These are phyloP conservation scores for Dicerorhinus sumatrensis DNA, from an alignment of 2,113 vertebrate species.

Conservation along the genomic window DNA sequence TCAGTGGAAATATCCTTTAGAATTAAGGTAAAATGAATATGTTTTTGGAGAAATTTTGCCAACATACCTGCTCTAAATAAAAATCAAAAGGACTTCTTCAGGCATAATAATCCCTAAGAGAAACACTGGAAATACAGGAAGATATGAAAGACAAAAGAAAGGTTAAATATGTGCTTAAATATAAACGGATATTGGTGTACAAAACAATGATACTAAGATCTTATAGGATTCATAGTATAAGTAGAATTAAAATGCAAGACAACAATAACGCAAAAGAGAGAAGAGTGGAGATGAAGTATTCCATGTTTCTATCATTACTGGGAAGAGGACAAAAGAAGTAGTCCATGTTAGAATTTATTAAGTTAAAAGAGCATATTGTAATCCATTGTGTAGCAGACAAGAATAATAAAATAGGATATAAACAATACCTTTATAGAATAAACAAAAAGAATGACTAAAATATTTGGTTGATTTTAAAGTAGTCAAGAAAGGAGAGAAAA, in stretches of 20 bases:
- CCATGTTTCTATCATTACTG: background rate
- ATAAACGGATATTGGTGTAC: background rate
- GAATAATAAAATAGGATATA: background rate
- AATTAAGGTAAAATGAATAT: background rate
- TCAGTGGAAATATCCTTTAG: background rate
- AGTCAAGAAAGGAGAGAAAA: background rate
- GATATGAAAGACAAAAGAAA: background rate
- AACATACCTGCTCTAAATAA: background rate
- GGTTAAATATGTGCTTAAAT: background rate
- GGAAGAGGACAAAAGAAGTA: background rate
- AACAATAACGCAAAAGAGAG: background rate
- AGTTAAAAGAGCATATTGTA: background rate
- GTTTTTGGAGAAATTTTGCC: background rate
- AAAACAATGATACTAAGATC: background rate
- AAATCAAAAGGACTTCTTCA: background rate
- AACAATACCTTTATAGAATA: background rate
- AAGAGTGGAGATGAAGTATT: background rate
- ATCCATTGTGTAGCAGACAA: background rate
- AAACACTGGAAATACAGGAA: background rate
- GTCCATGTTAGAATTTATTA: background rate
- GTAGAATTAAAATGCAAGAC: background rate
- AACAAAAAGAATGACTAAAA: background rate
- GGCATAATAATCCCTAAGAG: background rate
- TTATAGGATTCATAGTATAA: background rate
- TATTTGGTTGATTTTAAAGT: background rate